Conservation (phyloP, 2,888 invertebrate species). For the Cybosia mesomella region DNA sequence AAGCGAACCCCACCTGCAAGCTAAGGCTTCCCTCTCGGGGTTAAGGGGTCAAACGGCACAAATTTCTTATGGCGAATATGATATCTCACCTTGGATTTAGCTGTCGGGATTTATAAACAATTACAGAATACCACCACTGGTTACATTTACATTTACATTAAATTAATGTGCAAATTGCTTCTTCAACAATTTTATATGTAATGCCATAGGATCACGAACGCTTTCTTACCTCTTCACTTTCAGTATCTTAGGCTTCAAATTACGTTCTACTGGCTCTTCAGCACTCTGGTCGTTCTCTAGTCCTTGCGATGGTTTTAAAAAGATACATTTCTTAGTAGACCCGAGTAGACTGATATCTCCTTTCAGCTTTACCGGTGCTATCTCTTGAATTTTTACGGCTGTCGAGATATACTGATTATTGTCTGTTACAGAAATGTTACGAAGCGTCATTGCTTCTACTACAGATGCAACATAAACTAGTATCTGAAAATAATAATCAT, state of each 20-base stretch:
- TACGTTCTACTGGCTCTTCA: slow-evolving; percentile 23
- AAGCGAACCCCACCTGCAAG: too few species aligned
- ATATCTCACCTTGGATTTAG: too few species aligned
- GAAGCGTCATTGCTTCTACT: slow-evolving; percentile 14
- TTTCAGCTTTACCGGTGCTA: neutral
- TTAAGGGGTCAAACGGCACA: too few species aligned
- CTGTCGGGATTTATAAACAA: too few species aligned
- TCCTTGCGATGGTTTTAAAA: slow-evolving; percentile 30
- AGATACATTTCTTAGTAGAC: slow-evolving; percentile 51
- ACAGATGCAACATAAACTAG: slow-evolving; percentile 22
- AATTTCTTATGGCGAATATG: too few species aligned
- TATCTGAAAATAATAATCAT: slow-evolving; percentile 28
- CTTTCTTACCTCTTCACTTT: slow-evolving; percentile 50
- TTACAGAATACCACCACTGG: too few species aligned
- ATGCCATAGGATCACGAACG: too few species aligned
- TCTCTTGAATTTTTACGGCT: neutral
- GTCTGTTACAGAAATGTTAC: neutral
- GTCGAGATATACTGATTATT: neutral
- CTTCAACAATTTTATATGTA: too few species aligned
- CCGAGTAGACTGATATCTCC: slow-evolving; percentile 31
- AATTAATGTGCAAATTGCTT: too few species aligned
- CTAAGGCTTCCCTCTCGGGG: too few species aligned
- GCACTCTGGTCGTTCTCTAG: slow-evolving; percentile 9
- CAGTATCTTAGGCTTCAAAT: slow-evolving; percentile 4
- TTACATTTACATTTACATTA: too few species aligned